Evolutionary conservation across 1,140 invertebrate species (phyloP).

Genomic region (Pogonomyrmex barbatus): DNA sequence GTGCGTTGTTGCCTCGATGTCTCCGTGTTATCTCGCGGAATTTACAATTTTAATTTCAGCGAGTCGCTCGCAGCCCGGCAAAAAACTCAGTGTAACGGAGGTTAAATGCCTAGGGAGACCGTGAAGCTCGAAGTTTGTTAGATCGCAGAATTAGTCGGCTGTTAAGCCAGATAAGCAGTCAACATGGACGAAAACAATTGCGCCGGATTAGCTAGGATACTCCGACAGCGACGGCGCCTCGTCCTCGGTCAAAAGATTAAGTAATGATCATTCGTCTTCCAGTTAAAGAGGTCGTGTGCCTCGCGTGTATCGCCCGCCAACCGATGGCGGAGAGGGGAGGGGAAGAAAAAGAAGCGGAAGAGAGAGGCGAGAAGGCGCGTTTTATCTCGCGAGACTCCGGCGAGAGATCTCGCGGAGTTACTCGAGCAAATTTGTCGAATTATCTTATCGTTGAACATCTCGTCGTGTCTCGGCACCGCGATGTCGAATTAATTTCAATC

Average conservation of each 20-base stretch:
- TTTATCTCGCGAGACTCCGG: constrained; percentile 50
- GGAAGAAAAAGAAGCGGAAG: too few species aligned
- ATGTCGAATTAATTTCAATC: constrained; percentile 78
- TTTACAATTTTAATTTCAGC: constrained; percentile 71
- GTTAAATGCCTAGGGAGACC: constrained; percentile 69
- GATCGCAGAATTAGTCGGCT: constrained; percentile 84
- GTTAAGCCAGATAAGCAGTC: constrained; percentile 85
- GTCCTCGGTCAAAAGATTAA: constrained; percentile 77
- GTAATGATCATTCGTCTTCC: constrained; percentile 74
- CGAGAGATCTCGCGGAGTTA: constrained; percentile 72
- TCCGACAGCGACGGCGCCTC: constrained; percentile 58
- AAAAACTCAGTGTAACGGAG: constrained; percentile 70
- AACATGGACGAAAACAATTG: constrained; percentile 84
- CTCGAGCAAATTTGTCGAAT: constrained; percentile 74
- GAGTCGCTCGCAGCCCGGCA: constrained; percentile 11
- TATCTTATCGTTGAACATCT: constrained; percentile 75
- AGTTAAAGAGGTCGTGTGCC: constrained; percentile 39
- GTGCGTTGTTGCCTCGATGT: constrained; percentile 51
- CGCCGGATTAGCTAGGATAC: constrained; percentile 76
- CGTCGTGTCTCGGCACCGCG: constrained; percentile 51
- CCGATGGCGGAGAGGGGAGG: too few species aligned
- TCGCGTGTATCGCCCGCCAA: constrained; percentile 32
- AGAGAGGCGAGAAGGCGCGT: constrained; percentile 22
- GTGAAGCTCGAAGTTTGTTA: constrained; percentile 81
- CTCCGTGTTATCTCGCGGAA: constrained; percentile 63